Percentiles rank a stretch among this genome's conserved stretches.
Evolutionary conservation across 2,888 invertebrate species (phyloP).

Genomic region (Drosophila antonietae): DNA sequence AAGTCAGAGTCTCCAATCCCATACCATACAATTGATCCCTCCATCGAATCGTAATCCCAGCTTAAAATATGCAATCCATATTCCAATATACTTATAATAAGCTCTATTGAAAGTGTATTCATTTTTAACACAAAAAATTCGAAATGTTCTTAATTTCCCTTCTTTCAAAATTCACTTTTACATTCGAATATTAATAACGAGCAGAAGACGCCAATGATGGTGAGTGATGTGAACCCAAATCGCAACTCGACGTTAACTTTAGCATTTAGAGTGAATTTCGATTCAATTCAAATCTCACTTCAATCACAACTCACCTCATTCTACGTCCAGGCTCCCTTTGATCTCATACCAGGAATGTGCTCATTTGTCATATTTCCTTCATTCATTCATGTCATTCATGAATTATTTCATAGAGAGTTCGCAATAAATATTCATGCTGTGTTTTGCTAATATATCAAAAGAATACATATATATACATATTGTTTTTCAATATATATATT

Average conservation of each 20-base stretch:
- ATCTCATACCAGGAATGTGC: constrained; percentile 26
- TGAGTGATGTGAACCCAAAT: constrained; percentile 77
- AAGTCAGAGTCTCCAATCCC: constrained; percentile 79
- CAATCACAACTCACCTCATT: constrained; percentile 46
- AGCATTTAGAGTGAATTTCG: constrained; percentile 30
- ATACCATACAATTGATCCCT: background rate
- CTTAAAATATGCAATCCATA: background rate
- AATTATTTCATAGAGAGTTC: constrained; percentile 24
- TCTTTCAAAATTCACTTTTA: constrained; percentile 57
- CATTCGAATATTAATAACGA: constrained; percentile 39
- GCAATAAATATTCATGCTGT: constrained; percentile 74
- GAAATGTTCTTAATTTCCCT: constrained; percentile 58
- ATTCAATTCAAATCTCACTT: background rate
- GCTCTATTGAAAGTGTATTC: constrained; percentile 37
- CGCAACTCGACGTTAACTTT: constrained; percentile 47
- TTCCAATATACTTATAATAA: constrained; percentile 10
- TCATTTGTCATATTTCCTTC: constrained; percentile 29
- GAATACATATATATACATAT: background rate
- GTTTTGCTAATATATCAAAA: constrained; percentile 73
- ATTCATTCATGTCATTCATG: constrained; percentile 36
- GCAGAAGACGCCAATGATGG: constrained; percentile 84
- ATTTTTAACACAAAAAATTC: constrained; percentile 59
- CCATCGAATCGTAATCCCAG: constrained; percentile 8
- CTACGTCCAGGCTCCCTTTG: constrained; percentile 27
- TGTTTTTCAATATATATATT: background rate